Base-by-base conservation (phyloP, 2,888 invertebrate species). In the Oscheius myriophilus region DNA sequence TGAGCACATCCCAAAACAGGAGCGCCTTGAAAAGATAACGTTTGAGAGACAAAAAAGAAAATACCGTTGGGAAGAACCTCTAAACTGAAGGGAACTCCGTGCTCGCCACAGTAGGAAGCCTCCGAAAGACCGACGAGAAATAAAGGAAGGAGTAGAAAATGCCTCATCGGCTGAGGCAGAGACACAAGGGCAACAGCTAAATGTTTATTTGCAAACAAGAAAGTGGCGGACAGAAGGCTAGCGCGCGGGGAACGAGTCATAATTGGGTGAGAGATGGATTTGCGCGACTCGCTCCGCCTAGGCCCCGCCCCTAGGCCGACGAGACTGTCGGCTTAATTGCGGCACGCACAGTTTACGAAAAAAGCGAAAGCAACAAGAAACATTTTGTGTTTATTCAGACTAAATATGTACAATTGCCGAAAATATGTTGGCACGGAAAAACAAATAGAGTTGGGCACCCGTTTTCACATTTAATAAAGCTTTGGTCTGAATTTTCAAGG, bases 1-100 rank as follows among this genome's bases (percentile, higher is more conserved):
- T 85, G 85, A 11, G 85, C 85, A 71, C 85, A 85, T 11, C 85
- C 85, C 26, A 85, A 74, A 12, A 84, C 84, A 18, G 80, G 80
- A 4, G 71, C 68, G 25, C 80, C 80, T 79, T 41, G 12, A 64
- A 52, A 53, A 51, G 25, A 49, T 18, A 42, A 53, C 1, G 3
- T 11, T 11, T 49, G 11, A 12, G 23, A 16, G n/a, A 41, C n/a
- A n/a, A 39, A 11, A 54, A 6, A 18, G 42, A 42, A 65, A 72
- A 59, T 46, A 76, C 82, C 82, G 65, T 76, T 75, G 7, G 79
- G 71, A 53, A 80, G 69, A 25, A 79, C 80, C 65, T 85, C 85
- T 33, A 85, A 72, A 59, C 82, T 82, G 74, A 82, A 85, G 9
- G 85, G 85, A 18, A 85, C 84, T 11, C 82, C 85, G 64, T 79